Conservation (phyloP, 2,888 invertebrate species). For the Troides oblongomaculatus region DNA sequence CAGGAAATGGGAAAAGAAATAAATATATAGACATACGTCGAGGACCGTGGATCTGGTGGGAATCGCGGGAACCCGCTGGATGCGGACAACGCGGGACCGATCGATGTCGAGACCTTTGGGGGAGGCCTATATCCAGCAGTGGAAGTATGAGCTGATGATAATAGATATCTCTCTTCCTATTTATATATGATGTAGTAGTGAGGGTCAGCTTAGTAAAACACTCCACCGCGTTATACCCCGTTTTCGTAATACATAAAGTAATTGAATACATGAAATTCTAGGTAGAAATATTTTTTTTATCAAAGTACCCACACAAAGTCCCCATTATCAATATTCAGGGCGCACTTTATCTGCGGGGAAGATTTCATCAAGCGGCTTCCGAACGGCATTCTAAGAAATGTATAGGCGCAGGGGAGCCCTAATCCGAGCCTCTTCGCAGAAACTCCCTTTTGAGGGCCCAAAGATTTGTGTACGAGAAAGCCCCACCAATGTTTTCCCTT, state of each 20-base stretch:
- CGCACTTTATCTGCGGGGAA: slow-evolving; percentile 34
- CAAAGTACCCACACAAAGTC: neutral
- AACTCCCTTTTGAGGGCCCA: slow-evolving; percentile 38
- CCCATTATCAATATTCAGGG: slow-evolving; percentile 25
- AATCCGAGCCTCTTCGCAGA: slow-evolving; percentile 42
- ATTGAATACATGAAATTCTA: neutral
- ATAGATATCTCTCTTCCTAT: neutral
- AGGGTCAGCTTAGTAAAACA: neutral
- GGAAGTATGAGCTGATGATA: too few relatives aligned
- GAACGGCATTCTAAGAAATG: slow-evolving; percentile 35
- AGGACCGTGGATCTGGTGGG: too few relatives aligned
- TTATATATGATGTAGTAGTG: neutral
- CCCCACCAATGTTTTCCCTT: slow-evolving; percentile 20
- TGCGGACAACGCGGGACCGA: too few relatives aligned
- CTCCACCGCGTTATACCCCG: neutral
- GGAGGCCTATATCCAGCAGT: too few relatives aligned
- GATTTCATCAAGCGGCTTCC: slow-evolving; percentile 29
- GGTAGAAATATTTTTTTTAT: neutral
- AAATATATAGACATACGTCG: too few relatives aligned
- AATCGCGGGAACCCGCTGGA: too few relatives aligned
- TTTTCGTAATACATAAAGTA: neutral
- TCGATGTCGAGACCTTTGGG: too few relatives aligned
- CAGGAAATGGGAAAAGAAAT: too few relatives aligned
- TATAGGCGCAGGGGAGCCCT: slow-evolving; percentile 33
- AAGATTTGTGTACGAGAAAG: slow-evolving; percentile 17